These are phyloP conservation scores for Agelaius phoeniceus DNA, from an alignment of 2,113 vertebrate species.

Conservation along the genomic window DNA sequence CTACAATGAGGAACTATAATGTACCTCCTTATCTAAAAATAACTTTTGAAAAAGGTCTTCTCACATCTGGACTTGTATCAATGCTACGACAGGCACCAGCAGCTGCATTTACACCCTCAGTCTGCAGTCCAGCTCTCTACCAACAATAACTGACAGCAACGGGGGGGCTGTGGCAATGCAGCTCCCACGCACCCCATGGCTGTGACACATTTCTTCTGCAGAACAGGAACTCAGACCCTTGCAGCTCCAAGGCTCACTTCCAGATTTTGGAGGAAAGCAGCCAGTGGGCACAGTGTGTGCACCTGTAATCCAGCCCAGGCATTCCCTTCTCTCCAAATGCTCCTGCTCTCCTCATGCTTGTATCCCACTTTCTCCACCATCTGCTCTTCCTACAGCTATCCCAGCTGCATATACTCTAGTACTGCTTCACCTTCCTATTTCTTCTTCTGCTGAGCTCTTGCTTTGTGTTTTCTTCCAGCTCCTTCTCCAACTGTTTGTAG, in stretches of 20 bases:
- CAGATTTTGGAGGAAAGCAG: neutral
- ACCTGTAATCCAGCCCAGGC: conserved; percentile 16
- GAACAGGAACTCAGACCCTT: neutral
- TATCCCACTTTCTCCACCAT: conserved; percentile 33
- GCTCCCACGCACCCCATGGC: neutral
- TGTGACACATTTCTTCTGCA: neutral
- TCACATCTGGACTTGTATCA: neutral
- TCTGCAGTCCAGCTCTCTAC: neutral
- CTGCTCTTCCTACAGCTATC: conserved; percentile 37
- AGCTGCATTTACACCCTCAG: neutral
- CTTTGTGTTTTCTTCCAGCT: neutral
- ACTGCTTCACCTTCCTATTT: neutral
- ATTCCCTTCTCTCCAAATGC: conserved; percentile 7
- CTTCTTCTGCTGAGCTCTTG: neutral
- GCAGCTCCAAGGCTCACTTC: neutral
- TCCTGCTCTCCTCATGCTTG: neutral
- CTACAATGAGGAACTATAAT: neutral
- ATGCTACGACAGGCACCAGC: neutral
- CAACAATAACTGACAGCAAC: neutral
- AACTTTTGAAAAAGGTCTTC: neutral
- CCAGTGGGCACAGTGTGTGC: neutral
- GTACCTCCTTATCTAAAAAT: neutral
- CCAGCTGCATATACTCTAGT: neutral
- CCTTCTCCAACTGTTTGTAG: neutral
- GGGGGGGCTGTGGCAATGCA: fast-evolving